These are phyloP conservation scores for Tachina fera DNA, from an alignment of 2,888 invertebrate species.

Conservation along the genomic window DNA sequence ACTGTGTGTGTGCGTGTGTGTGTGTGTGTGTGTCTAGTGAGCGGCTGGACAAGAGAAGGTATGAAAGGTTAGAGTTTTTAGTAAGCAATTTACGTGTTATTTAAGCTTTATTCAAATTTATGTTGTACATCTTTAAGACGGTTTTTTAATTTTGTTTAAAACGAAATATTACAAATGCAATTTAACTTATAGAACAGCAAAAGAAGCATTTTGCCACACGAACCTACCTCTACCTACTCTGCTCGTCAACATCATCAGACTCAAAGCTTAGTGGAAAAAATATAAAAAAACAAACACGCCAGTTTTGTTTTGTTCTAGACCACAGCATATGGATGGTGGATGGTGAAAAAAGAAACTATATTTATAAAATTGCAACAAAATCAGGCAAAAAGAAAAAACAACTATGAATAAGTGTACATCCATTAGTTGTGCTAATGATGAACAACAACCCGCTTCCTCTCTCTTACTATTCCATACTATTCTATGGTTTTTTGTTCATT, in stretches of 20 bases:
- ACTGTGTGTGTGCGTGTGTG: conserved; percentile 9
- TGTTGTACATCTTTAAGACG: conserved; percentile 67
- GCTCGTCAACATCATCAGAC: conserved; percentile 55
- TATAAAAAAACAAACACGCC: not conserved
- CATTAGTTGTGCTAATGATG: conserved; percentile 79
- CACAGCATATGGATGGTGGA: not conserved
- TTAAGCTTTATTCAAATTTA: conserved; percentile 72
- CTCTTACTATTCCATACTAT: not conserved
- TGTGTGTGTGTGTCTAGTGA: conserved; percentile 12
- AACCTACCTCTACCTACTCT: conserved; percentile 32
- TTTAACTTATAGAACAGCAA: conserved; percentile 51
- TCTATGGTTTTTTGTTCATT: too few species aligned
- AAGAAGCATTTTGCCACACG: conserved; percentile 44
- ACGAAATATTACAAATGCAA: conserved; percentile 69
- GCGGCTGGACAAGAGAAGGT: conserved; percentile 46
- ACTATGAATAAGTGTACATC: conserved; percentile 78
- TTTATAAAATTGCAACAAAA: conserved; percentile 21
- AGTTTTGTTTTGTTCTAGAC: conserved; percentile 43
- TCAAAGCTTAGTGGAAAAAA: conserved; percentile 21
- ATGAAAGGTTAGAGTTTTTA: conserved; percentile 70
- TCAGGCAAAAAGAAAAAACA: conserved; percentile 29
- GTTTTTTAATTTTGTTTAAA: conserved; percentile 67
- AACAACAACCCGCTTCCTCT: conserved; percentile 77
- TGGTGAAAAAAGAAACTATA: conserved; percentile 2
- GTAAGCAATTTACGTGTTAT: conserved; percentile 70